A percentile compares a stretch with the other conserved stretches of the same genome.
phyloP scores from a whole-genome alignment of 92 coral and sea anemone species.

The Phenganax subtilis region DNA sequence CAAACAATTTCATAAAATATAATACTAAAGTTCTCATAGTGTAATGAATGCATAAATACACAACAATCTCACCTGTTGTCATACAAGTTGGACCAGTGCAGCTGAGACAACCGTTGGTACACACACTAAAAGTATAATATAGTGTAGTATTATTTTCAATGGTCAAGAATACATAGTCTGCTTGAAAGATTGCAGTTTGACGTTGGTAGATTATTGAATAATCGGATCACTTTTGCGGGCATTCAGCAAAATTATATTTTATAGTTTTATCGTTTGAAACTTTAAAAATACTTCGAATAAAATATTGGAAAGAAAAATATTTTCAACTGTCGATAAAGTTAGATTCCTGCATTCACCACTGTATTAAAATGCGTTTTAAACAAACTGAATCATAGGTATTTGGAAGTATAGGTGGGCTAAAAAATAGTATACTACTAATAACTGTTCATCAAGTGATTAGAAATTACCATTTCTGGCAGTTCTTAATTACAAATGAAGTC shows the following conservation, averaged over 20 bases:
- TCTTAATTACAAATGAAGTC: conserved; percentile 54
- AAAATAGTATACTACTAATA: not conserved
- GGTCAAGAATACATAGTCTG: not conserved
- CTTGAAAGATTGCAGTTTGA: not conserved
- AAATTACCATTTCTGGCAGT: conserved; percentile 77
- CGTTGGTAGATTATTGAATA: no score
- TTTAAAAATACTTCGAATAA: no score
- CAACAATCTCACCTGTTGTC: conserved; percentile 19
- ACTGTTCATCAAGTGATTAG: not conserved
- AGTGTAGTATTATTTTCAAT: not conserved
- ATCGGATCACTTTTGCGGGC: no score
- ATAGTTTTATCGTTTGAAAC: no score
- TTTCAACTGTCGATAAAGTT: no score
- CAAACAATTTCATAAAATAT: not conserved
- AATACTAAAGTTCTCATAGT: not conserved
- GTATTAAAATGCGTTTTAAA: no score
- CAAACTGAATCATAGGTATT: no score
- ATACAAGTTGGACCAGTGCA: conserved; percentile 30
- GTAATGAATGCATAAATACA: not conserved
- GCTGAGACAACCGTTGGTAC: conserved; percentile 11
- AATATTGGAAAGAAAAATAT: no score
- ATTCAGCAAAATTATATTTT: no score
- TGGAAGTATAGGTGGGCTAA: no score
- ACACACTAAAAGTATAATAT: not conserved
- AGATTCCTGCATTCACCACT: no score